A percentile compares a stretch with the other conserved stretches of the same genome.
These are phyloP conservation scores for Notarius quadriscutis DNA, from an alignment of 2,113 vertebrate species.

Conservation along the genomic window DNA sequence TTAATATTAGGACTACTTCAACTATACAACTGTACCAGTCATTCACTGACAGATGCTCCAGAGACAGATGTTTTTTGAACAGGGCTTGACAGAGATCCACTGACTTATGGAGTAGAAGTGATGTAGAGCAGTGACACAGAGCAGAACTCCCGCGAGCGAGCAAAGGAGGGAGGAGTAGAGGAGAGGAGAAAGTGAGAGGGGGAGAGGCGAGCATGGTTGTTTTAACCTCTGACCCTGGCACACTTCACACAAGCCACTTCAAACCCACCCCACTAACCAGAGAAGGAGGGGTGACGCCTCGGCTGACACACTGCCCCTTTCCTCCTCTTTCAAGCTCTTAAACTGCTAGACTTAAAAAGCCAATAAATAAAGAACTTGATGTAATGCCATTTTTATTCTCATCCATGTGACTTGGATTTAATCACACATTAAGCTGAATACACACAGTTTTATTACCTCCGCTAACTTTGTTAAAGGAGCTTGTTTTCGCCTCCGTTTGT, in stretches of 20 bases:
- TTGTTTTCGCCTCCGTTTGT: too few relatives aligned
- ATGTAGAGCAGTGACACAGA: slow-evolving; percentile 58
- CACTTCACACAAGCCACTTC: slow-evolving; percentile 75
- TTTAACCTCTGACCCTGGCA: slow-evolving; percentile 75
- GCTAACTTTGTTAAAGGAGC: too few relatives aligned
- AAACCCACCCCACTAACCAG: slow-evolving; percentile 64
- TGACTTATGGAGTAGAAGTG: slow-evolving; percentile 61
- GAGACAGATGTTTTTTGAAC: neutral
- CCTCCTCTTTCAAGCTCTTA: slow-evolving; percentile 45
- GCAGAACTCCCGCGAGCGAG: slow-evolving; percentile 22
- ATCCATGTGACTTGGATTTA: neutral
- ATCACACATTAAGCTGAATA: neutral
- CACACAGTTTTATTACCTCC: too few relatives aligned
- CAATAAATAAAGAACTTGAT: slow-evolving; percentile 5
- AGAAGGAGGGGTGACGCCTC: slow-evolving; percentile 19
- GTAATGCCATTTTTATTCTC: neutral
- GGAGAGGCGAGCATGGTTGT: slow-evolving; percentile 69
- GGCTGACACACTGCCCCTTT: slow-evolving; percentile 7
- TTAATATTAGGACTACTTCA: neutral
- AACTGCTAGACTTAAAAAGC: slow-evolving; percentile 25
- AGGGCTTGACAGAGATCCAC: neutral
- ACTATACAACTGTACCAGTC: neutral
- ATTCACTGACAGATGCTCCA: neutral
- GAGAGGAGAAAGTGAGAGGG: slow-evolving; percentile 52
- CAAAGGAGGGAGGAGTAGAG: slow-evolving; percentile 41